Percentiles rank a stretch among this genome's conserved stretches.
Evolutionary conservation across 2,888 invertebrate species (phyloP).

Genomic region (Liodrosophila aerea): DNA sequence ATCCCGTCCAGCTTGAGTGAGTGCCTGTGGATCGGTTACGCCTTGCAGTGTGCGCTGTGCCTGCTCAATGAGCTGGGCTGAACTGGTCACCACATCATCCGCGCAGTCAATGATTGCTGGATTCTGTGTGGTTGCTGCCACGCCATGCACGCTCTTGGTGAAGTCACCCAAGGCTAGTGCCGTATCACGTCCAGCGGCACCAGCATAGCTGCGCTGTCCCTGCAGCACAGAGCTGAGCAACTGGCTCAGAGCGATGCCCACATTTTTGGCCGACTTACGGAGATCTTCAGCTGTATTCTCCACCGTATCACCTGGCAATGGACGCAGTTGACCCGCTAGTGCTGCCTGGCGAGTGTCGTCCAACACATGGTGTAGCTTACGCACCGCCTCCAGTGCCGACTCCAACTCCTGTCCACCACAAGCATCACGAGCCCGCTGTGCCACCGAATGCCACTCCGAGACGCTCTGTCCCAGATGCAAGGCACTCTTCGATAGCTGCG

Average conservation of each 20-base stretch:
- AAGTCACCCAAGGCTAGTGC: slow-evolving; percentile 90
- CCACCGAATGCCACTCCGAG: slow-evolving; percentile 84
- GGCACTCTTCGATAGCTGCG: slow-evolving; percentile 85
- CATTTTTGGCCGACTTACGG: slow-evolving; percentile 86
- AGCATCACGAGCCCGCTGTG: slow-evolving; percentile 87
- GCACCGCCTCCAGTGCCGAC: slow-evolving; percentile 92
- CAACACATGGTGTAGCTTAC: slow-evolving; percentile 90
- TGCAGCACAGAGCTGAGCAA: slow-evolving; percentile 92
- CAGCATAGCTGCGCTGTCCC: slow-evolving; percentile 91
- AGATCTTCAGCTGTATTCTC: slow-evolving; percentile 84
- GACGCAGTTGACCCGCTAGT: slow-evolving; percentile 87
- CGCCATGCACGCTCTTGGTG: slow-evolving; percentile 89
- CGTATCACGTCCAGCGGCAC: slow-evolving; percentile 91
- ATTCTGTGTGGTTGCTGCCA: slow-evolving; percentile 88
- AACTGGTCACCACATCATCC: slow-evolving; percentile 90
- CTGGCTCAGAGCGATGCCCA: slow-evolving; percentile 92
- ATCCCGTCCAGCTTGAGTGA: slow-evolving; percentile 90
- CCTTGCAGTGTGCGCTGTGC: slow-evolving; percentile 86
- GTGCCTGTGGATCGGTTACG: slow-evolving; percentile 78
- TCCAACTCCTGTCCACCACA: slow-evolving; percentile 93
- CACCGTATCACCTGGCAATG: slow-evolving; percentile 92
- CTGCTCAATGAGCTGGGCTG: slow-evolving; percentile 90
- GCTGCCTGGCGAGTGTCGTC: slow-evolving; percentile 91
- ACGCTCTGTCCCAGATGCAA: slow-evolving; percentile 81
- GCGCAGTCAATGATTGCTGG: slow-evolving; percentile 87